Evolutionary conservation across 2,113 vertebrate species (phyloP), one percentile per base, ranked within the genome.

Genomic region (cattle (Bos taurus)): DNA sequence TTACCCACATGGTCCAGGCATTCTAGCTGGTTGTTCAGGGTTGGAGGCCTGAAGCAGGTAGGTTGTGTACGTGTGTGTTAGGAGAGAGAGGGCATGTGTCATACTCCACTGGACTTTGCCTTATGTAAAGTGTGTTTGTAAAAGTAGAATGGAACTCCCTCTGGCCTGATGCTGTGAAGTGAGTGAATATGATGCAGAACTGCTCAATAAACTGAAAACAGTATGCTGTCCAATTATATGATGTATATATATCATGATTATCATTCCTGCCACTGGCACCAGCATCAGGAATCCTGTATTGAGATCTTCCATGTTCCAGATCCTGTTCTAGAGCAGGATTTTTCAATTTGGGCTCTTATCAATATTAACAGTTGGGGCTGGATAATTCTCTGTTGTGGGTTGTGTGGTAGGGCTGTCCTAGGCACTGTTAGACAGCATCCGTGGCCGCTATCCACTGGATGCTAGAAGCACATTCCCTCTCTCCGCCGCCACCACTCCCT

Each of bases 121-220:
- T 74, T 94, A 43, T 60, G 83, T 93, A 46, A 82, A 94, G 16
- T 94, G 23, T 36, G 62, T 52, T 5, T 94, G 16, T 64, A 84
- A 86, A 96, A 83, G 28, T 83, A 81, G 87, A 88, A 64, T 11
- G 14, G 40, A 94, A 54, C 3, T 50, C 46, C 40, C 40, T 92
- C 46, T 46, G 36, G 25, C 56, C 28, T 74, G 28, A 78, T 71
- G n/a, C 59, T 96, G 1, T 84, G 36, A 92, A 92, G 71, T 64
- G n/a, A 85, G n/a, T 46, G 62, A 77, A 50, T n/a, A 23, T 43
- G n/a, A 19, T 9, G 1, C n/a, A 81, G 59, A 86, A 30, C 46
- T 86, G 15, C 40, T 78, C 54, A 15, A 3, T 36, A 74, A 62
- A 80, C 11, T 71, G 64, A 33, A 74, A 96, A 36, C 48, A 40